A percentile compares a stretch with the other conserved stretches of the same genome.
Conservation (phyloP, 1,140 invertebrate species). For the Tetramorium alpestre region DNA sequence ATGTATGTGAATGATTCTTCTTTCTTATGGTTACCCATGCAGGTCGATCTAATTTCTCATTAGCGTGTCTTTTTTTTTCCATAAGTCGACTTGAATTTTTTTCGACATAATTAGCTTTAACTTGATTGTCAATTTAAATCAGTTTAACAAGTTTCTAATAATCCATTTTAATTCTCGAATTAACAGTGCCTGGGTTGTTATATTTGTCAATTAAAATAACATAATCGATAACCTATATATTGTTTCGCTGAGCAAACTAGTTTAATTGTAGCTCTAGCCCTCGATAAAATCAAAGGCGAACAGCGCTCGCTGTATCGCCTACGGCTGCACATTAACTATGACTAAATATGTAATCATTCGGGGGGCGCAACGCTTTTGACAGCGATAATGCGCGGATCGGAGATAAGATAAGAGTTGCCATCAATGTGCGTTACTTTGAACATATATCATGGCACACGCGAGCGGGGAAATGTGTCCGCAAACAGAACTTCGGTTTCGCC, state of each 20-base stretch:
- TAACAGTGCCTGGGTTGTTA: not conserved
- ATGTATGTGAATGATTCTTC: not conserved
- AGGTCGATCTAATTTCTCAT: not conserved
- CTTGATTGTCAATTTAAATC: conserved; percentile 4
- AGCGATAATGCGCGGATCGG: conserved; percentile 10
- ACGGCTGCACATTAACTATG: not conserved
- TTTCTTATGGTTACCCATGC: not conserved
- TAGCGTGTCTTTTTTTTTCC: not conserved
- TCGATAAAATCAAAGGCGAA: not conserved
- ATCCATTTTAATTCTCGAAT: conserved; percentile 14
- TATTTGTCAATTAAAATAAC: conserved; percentile 33
- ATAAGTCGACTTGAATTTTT: not conserved
- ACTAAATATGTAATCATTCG: conserved; percentile 31
- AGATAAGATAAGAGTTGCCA: conserved; percentile 39
- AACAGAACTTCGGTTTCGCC: conserved; percentile 48
- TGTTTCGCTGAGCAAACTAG: not conserved
- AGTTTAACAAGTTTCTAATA: not conserved
- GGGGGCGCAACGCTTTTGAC: not conserved
- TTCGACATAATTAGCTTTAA: not conserved
- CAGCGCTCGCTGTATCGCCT: not conserved
- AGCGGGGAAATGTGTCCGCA: conserved; percentile 29
- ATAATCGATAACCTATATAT: conserved; percentile 18
- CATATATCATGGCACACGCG: conserved; percentile 7
- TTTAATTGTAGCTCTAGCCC: conserved; percentile 9
- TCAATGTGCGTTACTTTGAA: conserved; percentile 50